These are phyloP conservation scores for Blomia tropicalis DNA, from an alignment of 2,888 invertebrate species.

Conservation along the genomic window DNA sequence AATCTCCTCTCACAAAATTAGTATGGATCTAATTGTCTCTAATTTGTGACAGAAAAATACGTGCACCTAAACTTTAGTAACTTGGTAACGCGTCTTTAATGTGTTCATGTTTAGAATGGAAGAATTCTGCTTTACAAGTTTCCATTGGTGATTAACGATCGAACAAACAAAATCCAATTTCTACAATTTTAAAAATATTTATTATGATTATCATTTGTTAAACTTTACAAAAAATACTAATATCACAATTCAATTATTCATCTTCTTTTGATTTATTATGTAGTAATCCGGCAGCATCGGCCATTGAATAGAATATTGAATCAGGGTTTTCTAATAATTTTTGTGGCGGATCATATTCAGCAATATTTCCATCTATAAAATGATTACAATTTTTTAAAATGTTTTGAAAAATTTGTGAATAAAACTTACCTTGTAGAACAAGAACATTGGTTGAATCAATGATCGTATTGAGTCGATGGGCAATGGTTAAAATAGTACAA, in stretches of 20 bases:
- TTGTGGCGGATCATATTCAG: conserved; percentile 59
- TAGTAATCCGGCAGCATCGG: conserved; percentile 53
- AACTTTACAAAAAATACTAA: too few relatives aligned
- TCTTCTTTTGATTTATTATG: neutral
- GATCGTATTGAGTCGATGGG: conserved; percentile 28
- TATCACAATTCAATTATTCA: too few relatives aligned
- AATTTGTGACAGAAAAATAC: neutral
- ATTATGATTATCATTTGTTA: neutral
- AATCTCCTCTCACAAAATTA: neutral
- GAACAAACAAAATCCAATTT: neutral
- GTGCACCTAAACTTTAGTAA: neutral
- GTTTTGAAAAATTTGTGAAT: neutral
- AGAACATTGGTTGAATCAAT: conserved; percentile 46
- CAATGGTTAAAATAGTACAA: conserved; percentile 30
- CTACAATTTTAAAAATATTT: neutral
- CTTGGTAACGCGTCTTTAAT: too few relatives aligned
- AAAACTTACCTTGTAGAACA: conserved; percentile 46
- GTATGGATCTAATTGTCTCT: neutral
- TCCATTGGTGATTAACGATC: too few relatives aligned
- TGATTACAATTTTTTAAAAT: neutral
- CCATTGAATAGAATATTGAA: conserved; percentile 64
- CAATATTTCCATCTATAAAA: conserved; percentile 37
- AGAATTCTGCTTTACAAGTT: neutral
- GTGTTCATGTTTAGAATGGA: neutral
- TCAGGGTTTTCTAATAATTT: conserved; percentile 50